Evolutionary conservation across 2,113 vertebrate genomes (phyloP), one percentile per base, ranked within the genome.

Genomic region (Stigmatopora nigra): DNA sequence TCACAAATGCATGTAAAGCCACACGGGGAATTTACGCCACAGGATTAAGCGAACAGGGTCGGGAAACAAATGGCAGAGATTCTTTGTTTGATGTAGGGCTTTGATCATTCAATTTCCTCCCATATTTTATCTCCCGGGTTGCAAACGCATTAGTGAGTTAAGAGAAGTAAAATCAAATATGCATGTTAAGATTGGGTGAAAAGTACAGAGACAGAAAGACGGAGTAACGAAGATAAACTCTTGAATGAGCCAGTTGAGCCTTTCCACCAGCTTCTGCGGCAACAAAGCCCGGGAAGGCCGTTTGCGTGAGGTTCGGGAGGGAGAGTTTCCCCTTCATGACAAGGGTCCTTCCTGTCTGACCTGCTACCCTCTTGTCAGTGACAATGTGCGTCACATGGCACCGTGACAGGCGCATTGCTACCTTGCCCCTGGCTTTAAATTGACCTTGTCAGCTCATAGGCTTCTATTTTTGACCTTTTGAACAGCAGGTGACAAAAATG

Each of bases 291-390:
- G 84, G 85, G 86, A 86, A 80, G 81, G 77, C 73, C 75, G 59
- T 66, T 16, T 68, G 63, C 41, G 59, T 44, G 38, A 73, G 75
- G 73, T 67, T 47, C 68, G 72, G 78, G 83, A 82, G 69, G 60
- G 69, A 61, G 82, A 88, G 68, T 72, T 78, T 87, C 85, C 81
- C 78, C 85, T 89, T 88, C 85, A 85, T 85, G 88, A 89, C 83
- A 88, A 84, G 83, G 86, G 87, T 83, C 86, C 86, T 80, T 87
- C 87, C 86, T 73, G 86, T 90, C 88, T 89, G 89, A 90, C 88
- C 90, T 82, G 66, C 67, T 87, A 75, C 90, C 91, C 91, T 89
- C 89, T 56, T 90, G 89, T 91, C 90, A 91, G 77, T 53, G 65
- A 80, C 86, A 89, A 89, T 90, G 83, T 65, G 79, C 88, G 88